Evolutionary conservation across 1,140 invertebrate genomes (phyloP).

Genomic region (Magallana ariakensis): DNA sequence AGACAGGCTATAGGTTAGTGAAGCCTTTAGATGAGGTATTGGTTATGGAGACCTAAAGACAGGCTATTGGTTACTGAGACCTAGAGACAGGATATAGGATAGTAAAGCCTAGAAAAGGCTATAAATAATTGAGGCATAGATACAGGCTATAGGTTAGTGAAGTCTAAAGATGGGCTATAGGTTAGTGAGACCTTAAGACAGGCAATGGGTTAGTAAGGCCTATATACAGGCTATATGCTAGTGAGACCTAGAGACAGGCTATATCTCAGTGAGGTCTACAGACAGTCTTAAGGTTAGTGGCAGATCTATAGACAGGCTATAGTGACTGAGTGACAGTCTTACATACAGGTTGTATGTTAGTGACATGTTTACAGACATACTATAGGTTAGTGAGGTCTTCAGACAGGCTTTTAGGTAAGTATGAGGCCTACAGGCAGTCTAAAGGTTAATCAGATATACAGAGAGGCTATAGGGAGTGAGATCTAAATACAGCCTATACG

Average conservation of each 20-base stretch:
- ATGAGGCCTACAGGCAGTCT: not conserved
- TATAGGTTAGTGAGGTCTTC: not conserved
- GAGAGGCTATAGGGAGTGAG: too few species aligned
- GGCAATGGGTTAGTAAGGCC: not conserved
- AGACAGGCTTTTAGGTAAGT: not conserved
- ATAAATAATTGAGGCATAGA: not conserved
- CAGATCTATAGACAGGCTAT: too few species aligned
- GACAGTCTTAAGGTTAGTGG: too few species aligned
- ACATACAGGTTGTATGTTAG: too few species aligned
- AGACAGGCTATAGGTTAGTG: slow-evolving; percentile 93
- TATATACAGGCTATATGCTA: not conserved
- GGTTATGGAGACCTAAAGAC: too few species aligned
- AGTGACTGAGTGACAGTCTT: too few species aligned
- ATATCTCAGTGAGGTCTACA: too few species aligned
- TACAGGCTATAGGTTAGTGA: not conserved
- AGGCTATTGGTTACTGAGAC: not conserved
- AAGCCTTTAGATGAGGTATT: too few species aligned
- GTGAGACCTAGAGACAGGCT: not conserved
- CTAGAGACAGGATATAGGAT: slow-evolving; percentile 7
- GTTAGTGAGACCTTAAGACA: not conserved
- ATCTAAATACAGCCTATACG: too few species aligned
- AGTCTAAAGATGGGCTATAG: not conserved
- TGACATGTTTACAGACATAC: too few species aligned
- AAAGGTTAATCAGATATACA: not conserved
- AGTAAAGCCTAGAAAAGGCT: not conserved